Conservation (phyloP, 2,888 invertebrate species). For the Caenorhabditis auriculariae region DNA sequence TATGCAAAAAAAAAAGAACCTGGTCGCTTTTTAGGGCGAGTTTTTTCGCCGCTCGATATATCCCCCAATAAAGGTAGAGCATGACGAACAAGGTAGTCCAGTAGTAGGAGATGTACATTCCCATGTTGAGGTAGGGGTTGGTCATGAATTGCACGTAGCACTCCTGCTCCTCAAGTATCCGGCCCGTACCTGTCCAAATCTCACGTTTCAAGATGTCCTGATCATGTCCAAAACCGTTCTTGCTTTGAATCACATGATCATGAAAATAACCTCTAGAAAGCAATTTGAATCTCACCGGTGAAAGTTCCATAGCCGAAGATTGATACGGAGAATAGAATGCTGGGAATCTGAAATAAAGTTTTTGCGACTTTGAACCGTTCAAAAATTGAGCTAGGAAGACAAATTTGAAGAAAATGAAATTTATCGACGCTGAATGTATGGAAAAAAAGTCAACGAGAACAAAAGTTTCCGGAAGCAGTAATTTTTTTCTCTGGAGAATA, state of each 20-base stretch:
- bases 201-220: too few species aligned
- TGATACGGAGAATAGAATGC: constrained; percentile 90
- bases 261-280: too few species aligned
- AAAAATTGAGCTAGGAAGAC: too few species aligned
- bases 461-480: too few species aligned
- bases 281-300: constrained; percentile 74
- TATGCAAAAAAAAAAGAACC: too few species aligned
- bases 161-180: constrained; percentile 55
- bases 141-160: constrained; percentile 78
- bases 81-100: constrained; percentile 95
- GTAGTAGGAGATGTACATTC: constrained; percentile 73
- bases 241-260: too few species aligned
- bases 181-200: constrained; percentile 71
- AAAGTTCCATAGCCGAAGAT: constrained; percentile 99
- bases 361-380: too few species aligned
- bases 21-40: constrained; percentile 57
- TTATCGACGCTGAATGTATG: too few species aligned
- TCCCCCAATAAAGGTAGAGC: constrained; percentile 85
- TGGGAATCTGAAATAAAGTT: constrained; percentile 72
- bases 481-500: too few species aligned
- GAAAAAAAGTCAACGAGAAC: too few species aligned
- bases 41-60: constrained; percentile 60
- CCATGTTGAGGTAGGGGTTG: constrained; percentile 94
- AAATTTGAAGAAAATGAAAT: too few species aligned
- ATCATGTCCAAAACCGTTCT: too few species aligned